These are phyloP conservation scores for Microcebus tavaratra DNA, from an alignment of 2,113 vertebrate genomes.

Conservation along the genomic window DNA sequence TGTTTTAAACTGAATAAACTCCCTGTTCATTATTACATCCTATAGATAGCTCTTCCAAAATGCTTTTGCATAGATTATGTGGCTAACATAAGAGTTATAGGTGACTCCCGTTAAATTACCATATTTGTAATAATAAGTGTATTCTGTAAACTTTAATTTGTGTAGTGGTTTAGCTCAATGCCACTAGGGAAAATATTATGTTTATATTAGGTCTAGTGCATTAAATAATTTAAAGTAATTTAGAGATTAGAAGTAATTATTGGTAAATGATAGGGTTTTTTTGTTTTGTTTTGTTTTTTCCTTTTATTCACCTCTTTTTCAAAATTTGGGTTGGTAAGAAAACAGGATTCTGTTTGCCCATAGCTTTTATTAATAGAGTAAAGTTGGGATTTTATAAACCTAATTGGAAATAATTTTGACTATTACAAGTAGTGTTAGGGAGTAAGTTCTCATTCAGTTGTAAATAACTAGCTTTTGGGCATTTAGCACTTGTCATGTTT, in stretches of 20 bases:
- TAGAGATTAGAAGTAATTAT: not conserved
- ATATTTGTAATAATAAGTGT: not conserved
- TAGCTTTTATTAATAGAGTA: not conserved
- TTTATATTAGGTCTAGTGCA: not conserved
- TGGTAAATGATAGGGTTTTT: not conserved
- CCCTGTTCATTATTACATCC: not conserved
- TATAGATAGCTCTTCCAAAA: not conserved
- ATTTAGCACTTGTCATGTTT: not conserved
- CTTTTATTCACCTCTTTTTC: not conserved
- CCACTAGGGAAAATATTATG: not conserved
- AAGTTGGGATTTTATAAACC: not conserved
- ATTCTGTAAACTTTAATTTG: not conserved
- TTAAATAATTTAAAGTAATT: not conserved
- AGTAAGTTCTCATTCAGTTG: not conserved
- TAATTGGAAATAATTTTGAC: constrained; percentile 30
- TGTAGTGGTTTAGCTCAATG: not conserved
- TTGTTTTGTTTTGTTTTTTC: not conserved
- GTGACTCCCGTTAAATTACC: not conserved
- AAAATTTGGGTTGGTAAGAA: not conserved
- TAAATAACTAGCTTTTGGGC: constrained; percentile 1
- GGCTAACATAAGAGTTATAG: not conserved
- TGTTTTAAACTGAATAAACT: not conserved
- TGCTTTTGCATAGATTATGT: not conserved
- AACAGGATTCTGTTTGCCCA: not conserved
- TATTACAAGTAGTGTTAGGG: not conserved